Percentiles rank a stretch among this genome's conserved stretches.
Evolutionary conservation across 2,113 vertebrate genomes (phyloP).

Genomic region (Lethenteron reissneri): DNA sequence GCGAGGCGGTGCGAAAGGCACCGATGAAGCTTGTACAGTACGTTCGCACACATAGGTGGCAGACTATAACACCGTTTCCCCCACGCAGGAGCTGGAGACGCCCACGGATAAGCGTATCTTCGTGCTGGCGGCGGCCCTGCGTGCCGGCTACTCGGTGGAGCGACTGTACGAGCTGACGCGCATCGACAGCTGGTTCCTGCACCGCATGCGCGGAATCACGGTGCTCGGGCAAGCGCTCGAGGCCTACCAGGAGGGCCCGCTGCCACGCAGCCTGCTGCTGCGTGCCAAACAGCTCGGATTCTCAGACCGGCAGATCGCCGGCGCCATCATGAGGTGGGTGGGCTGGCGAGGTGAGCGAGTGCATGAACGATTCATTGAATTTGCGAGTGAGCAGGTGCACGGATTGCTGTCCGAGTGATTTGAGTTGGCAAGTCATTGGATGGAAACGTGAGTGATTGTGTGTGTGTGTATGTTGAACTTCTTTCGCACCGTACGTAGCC

Average conservation of each 20-base stretch:
- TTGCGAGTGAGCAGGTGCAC: no score
- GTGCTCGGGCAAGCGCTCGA: constrained; percentile 46
- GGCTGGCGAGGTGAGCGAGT: no score
- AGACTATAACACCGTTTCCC: no score
- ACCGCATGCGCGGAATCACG: constrained; percentile 54
- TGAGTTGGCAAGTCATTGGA: no score
- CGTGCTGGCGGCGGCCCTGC: constrained; percentile 56
- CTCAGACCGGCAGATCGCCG: constrained; percentile 83
- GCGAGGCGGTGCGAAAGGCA: no score
- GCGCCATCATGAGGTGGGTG: constrained; percentile 56
- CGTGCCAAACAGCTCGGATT: constrained; percentile 82
- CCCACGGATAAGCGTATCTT: constrained; percentile 90
- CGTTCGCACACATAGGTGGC: no score
- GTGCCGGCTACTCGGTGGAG: constrained; percentile 53
- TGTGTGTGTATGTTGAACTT: no score
- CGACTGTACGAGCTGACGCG: constrained; percentile 74
- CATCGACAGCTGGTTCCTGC: constrained; percentile 73
- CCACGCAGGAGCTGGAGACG: constrained; percentile 55
- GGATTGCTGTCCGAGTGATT: no score
- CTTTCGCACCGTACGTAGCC: no score
- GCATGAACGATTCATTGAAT: no score
- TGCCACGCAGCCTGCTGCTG: constrained; percentile 37
- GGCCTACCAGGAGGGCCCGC: constrained; percentile 31
- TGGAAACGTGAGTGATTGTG: no score
- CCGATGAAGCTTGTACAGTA: no score